phyloP scores from a whole-genome alignment of 1,140 invertebrate genomes.

The Schmidtea mediterranea region DNA sequence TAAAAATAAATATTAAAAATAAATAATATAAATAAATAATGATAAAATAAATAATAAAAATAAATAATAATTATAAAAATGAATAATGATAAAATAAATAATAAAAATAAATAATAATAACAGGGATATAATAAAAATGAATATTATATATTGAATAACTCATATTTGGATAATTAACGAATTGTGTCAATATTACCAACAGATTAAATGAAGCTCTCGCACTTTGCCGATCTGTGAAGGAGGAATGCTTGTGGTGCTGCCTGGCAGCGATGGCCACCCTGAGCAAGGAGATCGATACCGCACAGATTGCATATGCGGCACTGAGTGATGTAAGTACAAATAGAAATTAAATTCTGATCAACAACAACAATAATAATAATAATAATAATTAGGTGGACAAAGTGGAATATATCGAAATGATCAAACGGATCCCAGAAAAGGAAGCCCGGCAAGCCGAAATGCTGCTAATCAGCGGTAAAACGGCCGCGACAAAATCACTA shows the following conservation, averaged over 20 bases:
- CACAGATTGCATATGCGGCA: slow-evolving; percentile 71
- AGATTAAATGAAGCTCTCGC: slow-evolving; percentile 45
- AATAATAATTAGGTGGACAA: slow-evolving; percentile 46
- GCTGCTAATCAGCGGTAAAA: slow-evolving; percentile 48
- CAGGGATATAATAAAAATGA: too few relatives aligned
- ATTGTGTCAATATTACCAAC: too few relatives aligned
- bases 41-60: too few relatives aligned
- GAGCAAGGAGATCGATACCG: slow-evolving; percentile 45
- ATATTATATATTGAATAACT: too few relatives aligned
- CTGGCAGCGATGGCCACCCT: slow-evolving; percentile 56
- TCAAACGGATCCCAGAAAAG: slow-evolving; percentile 37
- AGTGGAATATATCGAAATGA: slow-evolving; percentile 56
- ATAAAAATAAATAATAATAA: too few relatives aligned
- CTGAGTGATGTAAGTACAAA: slow-evolving; percentile 37
- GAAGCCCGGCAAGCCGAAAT: slow-evolving; percentile 47
- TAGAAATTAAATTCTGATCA: not conserved
- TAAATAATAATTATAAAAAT: too few relatives aligned
- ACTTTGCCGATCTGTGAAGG: slow-evolving; percentile 47
- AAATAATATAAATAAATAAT: too few relatives aligned
- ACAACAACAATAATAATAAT: too few relatives aligned
- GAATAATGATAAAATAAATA: too few relatives aligned
- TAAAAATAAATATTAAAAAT: too few relatives aligned
- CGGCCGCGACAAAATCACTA: too few relatives aligned
- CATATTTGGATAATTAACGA: too few relatives aligned
- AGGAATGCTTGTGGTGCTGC: slow-evolving; percentile 59